phyloP scores from a whole-genome alignment of 2,797 vertebrate genomes.

The Myotis vivesi region DNA sequence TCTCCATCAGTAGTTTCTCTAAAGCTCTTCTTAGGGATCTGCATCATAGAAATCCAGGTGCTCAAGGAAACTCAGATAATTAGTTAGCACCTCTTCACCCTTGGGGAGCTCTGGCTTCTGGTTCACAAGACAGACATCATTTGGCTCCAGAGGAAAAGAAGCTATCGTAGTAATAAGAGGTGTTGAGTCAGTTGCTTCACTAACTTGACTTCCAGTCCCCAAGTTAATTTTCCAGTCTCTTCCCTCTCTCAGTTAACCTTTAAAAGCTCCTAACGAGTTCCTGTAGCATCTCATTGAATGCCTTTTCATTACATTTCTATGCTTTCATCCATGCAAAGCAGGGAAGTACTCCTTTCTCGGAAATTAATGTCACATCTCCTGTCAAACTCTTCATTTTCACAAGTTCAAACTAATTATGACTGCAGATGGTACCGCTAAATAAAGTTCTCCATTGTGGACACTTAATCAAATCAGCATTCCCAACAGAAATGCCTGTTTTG shows the following conservation, averaged over 20 bases:
- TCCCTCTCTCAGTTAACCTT: not conserved
- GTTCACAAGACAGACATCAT: not conserved
- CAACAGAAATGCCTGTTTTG: constrained; percentile 2
- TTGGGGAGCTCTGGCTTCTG: not conserved
- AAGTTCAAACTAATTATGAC: constrained; percentile 70
- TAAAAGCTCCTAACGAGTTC: not conserved
- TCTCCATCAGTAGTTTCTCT: not conserved
- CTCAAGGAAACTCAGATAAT: not conserved
- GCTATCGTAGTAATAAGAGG: not conserved
- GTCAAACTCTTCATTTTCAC: constrained; percentile 65
- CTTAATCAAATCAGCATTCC: constrained; percentile 61
- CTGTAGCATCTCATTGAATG: not conserved
- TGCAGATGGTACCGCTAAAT: constrained; percentile 59
- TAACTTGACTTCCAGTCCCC: not conserved
- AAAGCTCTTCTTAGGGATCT: not conserved
- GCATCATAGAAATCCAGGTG: not conserved
- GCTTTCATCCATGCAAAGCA: constrained; percentile 46
- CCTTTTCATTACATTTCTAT: constrained; percentile 2
- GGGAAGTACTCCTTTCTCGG: not conserved
- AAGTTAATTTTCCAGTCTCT: not conserved
- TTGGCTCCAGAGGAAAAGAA: not conserved
- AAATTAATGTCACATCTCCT: constrained; percentile 36
- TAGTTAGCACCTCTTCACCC: not conserved
- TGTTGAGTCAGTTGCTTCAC: not conserved
- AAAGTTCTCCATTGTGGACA: constrained; percentile 51